phyloP scores from a whole-genome alignment of 2,797 vertebrate species.

The Malacoraja senta region DNA sequence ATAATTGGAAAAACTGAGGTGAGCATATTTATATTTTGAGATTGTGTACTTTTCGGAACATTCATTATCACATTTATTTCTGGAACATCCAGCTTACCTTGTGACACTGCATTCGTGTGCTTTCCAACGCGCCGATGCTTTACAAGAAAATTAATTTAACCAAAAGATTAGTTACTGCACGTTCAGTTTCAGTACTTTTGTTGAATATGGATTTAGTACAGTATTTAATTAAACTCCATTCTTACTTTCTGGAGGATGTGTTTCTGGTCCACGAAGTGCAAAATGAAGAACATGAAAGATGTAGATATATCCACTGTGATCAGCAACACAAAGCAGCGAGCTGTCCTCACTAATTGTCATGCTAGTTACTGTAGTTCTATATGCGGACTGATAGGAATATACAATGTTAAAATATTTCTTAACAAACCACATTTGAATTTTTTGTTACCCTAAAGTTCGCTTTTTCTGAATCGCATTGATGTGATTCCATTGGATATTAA shows the following conservation, averaged over 20 bases:
- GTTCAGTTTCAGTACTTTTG: neutral
- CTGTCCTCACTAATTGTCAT: constrained; percentile 43
- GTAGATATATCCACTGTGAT: constrained; percentile 42
- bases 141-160: neutral
- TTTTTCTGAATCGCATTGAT: neutral
- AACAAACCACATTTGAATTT: too few relatives aligned
- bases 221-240: constrained; percentile 9
- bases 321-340: constrained; percentile 41
- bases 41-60: neutral
- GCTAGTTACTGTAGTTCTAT: constrained; percentile 40
- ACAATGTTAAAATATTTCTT: constrained; percentile 28
- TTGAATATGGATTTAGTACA: neutral
- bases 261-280: constrained; percentile 43
- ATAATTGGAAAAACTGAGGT: neutral
- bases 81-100: constrained; percentile 40
- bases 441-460: neutral
- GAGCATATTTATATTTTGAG: neutral
- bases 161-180: constrained; percentile 17
- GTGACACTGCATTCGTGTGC: constrained; percentile 43
- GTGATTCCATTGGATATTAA: neutral
- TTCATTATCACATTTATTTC: neutral
- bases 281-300: constrained; percentile 45
- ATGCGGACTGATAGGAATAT: constrained; percentile 40
- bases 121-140: constrained; percentile 44
- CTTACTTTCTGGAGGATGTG: constrained; percentile 43